Base-by-base conservation (phyloP, 2,113 vertebrate species). In the Lepisosteus oculatus region DNA sequence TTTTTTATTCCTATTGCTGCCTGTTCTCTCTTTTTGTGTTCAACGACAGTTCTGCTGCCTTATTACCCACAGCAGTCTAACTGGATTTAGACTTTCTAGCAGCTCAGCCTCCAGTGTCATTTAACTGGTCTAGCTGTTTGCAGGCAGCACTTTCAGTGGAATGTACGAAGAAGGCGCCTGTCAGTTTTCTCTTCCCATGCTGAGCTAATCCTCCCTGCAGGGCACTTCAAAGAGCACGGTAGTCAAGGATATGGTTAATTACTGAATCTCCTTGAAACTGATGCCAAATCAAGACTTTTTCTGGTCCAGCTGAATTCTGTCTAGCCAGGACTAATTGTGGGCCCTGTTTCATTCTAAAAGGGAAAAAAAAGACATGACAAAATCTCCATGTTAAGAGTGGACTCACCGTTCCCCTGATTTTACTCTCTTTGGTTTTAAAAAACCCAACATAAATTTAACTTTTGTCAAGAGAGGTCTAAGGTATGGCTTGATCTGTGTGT, bases 201-300 rank as follows among this genome's bases (percentile, higher is more conserved):
- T 59, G 81, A 85, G 81, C 87, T 89, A 87, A 90, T 88, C 86
- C 85, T 86, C 82, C 84, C 85, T 83, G 81, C 84, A 83, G 86
- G 86, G 83, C 78, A 87, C 88, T 88, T 91, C 86, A 91, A 91
- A 89, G 89, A 83, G 80, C 80, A 81, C 86, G 83, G 82, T 80
- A 73, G 85, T 81, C 83, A 83, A 80, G 86, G 85, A 88, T 85
- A 82, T 85, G 81, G 85, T 86, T 88, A 89, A 91, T 91, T 90
- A 91, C 81, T 81, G 79, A 79, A 84, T 86, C 87, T 84, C 85
- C 85, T 88, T 88, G 81, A 86, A 87, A 87, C 85, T 82, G 79
- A 75, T 87, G 85, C 90, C 86, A 86, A 85, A 86, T 87, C 83
- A 84, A 80, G 84, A 84, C 79, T 83, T 74, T 66, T 76, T 79